Evolutionary conservation across 1,140 invertebrate genomes (phyloP), one percentile per base, ranked within the genome.

Genomic region (Paracyclopina nana): DNA sequence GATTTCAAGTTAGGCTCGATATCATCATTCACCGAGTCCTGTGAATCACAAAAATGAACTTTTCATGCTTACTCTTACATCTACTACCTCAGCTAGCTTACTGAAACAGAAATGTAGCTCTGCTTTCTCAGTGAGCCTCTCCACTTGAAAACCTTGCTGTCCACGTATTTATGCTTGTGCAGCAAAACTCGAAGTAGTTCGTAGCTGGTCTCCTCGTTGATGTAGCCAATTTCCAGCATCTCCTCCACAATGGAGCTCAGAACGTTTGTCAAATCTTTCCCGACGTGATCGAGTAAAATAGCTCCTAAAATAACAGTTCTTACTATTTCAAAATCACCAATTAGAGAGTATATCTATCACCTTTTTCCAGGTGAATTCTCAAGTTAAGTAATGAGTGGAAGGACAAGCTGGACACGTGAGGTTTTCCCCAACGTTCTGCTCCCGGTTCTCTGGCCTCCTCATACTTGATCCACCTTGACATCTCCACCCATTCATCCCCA

Each of bases 321-420:
- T n/a, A n/a, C n/a, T n/a, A n/a, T n/a, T n/a, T n/a, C n/a, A n/a
- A n/a, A n/a, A n/a, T n/a, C n/a, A n/a, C n/a, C n/a, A n/a, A n/a
- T n/a, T n/a, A n/a, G n/a, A n/a, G n/a, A n/a, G n/a, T n/a, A n/a
- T n/a, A n/a, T n/a, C 22, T n/a, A n/a, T n/a, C n/a, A n/a, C n/a
- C n/a, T n/a, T n/a, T 26, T 27, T 56, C 43, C n/a, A 25, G 40
- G 38, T 18, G 11, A 18, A 20, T 24, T 6, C 50, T 42, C 12
- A 52, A n/a, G 27, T 52, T 52, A 50, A 92, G 70, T 56, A 95
- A 63, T 14, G 84, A 87, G 61, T 92, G 86, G 63, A 92, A 92
- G 46, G 84, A 87, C 3, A 94, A 71, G 0, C 84, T 86, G 6
- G 87, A 82, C 6, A 95, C 84, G 63, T 92, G 87, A 5, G 85